phyloP scores from a whole-genome alignment of 2,797 vertebrate genomes.

The Enteromius unitaeniatus region DNA sequence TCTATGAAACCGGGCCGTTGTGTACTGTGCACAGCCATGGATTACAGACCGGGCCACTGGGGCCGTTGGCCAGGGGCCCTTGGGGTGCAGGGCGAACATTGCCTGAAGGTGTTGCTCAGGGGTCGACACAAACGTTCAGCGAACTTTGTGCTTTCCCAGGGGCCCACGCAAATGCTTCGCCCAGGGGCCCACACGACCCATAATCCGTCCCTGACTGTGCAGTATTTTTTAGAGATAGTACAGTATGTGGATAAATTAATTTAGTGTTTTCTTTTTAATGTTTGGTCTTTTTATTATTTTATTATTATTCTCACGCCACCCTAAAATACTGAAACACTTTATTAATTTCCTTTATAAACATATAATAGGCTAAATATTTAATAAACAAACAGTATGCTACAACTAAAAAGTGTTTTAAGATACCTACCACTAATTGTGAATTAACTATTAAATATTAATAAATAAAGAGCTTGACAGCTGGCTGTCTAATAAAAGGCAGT shows the following conservation, averaged over 20 bases:
- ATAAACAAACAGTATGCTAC: not conserved
- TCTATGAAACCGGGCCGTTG: no score
- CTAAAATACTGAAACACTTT: not conserved
- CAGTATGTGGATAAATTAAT: not conserved
- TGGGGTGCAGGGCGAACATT: no score
- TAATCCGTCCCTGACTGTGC: no score
- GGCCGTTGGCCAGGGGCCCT: no score
- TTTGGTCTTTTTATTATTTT: not conserved
- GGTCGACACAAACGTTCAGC: no score
- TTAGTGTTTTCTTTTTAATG: not conserved
- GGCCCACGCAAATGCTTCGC: no score
- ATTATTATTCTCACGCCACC: not conserved
- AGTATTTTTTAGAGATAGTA: not conserved
- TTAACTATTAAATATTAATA: not conserved
- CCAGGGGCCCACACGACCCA: no score
- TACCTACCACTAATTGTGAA: not conserved
- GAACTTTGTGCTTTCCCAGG: no score
- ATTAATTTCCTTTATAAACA: not conserved
- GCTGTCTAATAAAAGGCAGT: not conserved
- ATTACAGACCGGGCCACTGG: no score
- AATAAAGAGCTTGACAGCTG: not conserved
- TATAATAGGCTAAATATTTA: not conserved
- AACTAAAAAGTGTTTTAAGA: not conserved
- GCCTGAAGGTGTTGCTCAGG: no score
- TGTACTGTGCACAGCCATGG: no score